Percentiles rank a stretch among this genome's conserved stretches.
These are phyloP conservation scores for Dicrostonyx torquatus DNA, from an alignment of 2,797 vertebrate genomes.

Conservation along the genomic window DNA sequence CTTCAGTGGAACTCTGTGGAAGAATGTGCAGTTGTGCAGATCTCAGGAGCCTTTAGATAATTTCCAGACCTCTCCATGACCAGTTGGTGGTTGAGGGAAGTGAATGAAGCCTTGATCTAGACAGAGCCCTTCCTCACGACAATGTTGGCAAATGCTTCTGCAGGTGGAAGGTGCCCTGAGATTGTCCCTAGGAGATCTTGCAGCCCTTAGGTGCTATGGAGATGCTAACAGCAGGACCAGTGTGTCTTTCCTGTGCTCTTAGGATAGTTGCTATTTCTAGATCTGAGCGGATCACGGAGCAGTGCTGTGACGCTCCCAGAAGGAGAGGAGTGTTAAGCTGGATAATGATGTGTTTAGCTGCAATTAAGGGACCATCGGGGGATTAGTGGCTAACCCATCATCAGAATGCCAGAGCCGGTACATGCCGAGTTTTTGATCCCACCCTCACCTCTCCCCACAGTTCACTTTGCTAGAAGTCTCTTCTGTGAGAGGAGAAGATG, in stretches of 20 bases:
- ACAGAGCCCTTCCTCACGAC: slow-evolving; percentile 36
- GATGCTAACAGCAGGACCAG: not conserved
- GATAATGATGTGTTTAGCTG: not conserved
- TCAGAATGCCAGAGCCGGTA: not conserved
- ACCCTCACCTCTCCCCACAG: not conserved
- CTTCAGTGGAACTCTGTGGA: not conserved
- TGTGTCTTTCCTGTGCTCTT: slow-evolving; percentile 35
- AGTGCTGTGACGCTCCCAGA: not conserved
- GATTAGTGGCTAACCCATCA: slow-evolving; percentile 55
- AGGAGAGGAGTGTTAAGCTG: not conserved
- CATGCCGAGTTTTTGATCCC: not conserved
- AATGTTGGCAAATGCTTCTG: slow-evolving; percentile 24
- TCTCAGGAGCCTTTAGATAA: not conserved
- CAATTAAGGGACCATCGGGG: slow-evolving; percentile 14
- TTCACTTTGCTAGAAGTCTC: slow-evolving; percentile 54
- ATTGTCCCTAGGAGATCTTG: slow-evolving; percentile 3
- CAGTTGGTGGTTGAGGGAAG: not conserved
- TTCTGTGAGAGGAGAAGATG: slow-evolving; percentile 60
- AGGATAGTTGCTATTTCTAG: slow-evolving; percentile 59
- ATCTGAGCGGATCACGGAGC: slow-evolving; percentile 1
- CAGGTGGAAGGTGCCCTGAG: slow-evolving; percentile 46
- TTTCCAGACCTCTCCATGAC: not conserved
- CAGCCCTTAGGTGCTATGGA: slow-evolving; percentile 36
- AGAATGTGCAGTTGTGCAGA: not conserved
- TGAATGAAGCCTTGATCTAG: slow-evolving; percentile 22